Conservation (phyloP, 2,797 vertebrate species). For the Urophycis tenuis region DNA sequence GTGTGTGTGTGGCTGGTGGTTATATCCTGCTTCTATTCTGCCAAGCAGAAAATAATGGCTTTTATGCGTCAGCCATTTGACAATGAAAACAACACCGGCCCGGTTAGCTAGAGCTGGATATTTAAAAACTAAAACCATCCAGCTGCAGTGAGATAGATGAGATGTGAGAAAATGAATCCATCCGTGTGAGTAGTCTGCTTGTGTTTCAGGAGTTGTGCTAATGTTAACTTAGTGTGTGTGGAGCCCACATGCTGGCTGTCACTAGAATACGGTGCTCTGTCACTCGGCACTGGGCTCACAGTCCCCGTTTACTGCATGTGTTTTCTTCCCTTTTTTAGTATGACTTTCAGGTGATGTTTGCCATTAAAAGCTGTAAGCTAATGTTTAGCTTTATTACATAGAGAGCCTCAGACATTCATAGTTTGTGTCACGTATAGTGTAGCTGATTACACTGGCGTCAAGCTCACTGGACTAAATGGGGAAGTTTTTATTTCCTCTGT, state of each 20-base stretch:
- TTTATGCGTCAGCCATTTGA: slow-evolving; percentile 46
- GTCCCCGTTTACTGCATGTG: background rate
- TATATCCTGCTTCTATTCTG: slow-evolving; percentile 25
- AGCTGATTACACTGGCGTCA: background rate
- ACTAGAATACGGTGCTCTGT: background rate
- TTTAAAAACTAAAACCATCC: slow-evolving; percentile 7
- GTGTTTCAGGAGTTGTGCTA: background rate
- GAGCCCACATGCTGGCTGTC: background rate
- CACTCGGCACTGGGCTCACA: background rate
- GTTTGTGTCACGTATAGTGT: background rate
- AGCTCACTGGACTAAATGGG: background rate
- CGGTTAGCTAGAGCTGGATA: slow-evolving; percentile 6
- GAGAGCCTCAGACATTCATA: background rate
- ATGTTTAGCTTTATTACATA: too few relatives aligned
- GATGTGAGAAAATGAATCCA: background rate
- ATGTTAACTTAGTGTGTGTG: slow-evolving; percentile 48
- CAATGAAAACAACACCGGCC: slow-evolving; percentile 36
- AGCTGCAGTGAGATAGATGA: background rate
- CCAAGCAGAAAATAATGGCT: slow-evolving; percentile 38
- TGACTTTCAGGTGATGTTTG: too few relatives aligned
- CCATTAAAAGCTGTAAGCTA: too few relatives aligned
- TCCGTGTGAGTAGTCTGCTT: background rate
- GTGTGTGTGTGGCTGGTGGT: slow-evolving; percentile 49
- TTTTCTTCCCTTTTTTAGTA: background rate
- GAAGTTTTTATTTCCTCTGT: background rate